Evolutionary conservation across 2,888 invertebrate species (phyloP).

Genomic region (Atrina japonica): DNA sequence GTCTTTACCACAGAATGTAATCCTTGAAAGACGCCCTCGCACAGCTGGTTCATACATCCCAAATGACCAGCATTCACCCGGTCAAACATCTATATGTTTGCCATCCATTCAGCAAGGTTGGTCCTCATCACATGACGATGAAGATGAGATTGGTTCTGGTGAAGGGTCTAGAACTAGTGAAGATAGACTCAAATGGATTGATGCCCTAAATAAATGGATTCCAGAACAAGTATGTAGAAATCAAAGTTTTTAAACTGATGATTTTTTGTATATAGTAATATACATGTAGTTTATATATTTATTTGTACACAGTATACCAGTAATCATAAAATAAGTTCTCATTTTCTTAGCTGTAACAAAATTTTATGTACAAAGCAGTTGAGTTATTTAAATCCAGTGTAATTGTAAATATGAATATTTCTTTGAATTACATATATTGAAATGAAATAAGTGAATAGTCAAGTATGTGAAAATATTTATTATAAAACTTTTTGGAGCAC

Average conservation of each 20-base stretch:
- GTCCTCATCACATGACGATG: not conserved
- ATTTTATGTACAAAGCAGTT: too few species aligned
- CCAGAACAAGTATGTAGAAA: slow-evolving; percentile 65
- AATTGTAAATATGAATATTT: too few species aligned
- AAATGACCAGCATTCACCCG: slow-evolving; percentile 1
- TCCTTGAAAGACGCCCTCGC: slow-evolving; percentile 31
- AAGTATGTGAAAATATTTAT: too few species aligned
- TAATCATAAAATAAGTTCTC: too few species aligned
- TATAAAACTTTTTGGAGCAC: too few species aligned
- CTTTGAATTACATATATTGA: too few species aligned
- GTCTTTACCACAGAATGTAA: not conserved
- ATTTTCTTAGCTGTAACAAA: too few species aligned
- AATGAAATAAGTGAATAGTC: too few species aligned
- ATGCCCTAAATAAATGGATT: slow-evolving; percentile 69
- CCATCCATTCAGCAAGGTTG: slow-evolving; percentile 21
- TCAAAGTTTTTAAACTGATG: not conserved
- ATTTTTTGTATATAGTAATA: not conserved
- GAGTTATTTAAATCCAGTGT: too few species aligned
- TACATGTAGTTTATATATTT: too few species aligned
- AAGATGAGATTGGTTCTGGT: slow-evolving; percentile 31
- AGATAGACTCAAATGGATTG: slow-evolving; percentile 65
- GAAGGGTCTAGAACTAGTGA: slow-evolving; percentile 19
- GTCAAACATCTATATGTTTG: not conserved
- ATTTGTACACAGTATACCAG: too few species aligned
- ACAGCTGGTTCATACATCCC: slow-evolving; percentile 26